Conservation (phyloP, 1,140 invertebrate species). For the Platyura marginata region DNA sequence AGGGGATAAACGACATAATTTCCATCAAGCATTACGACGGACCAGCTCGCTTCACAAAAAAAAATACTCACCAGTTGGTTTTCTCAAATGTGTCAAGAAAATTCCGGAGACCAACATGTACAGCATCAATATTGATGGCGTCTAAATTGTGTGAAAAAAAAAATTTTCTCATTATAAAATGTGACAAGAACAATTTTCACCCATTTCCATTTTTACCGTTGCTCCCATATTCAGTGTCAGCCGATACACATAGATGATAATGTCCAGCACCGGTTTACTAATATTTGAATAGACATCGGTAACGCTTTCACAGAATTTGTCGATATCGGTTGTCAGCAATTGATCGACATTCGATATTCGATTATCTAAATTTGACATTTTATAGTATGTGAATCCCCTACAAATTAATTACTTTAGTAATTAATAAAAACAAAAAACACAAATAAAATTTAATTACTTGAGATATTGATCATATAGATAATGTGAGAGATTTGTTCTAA, state of each 20-base stretch:
- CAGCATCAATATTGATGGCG: slow-evolving; percentile 65
- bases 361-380: slow-evolving; percentile 90
- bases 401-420: too few species aligned
- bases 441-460: slow-evolving; percentile 42
- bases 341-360: slow-evolving; percentile 93
- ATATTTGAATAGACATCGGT: slow-evolving; percentile 93
- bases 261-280: slow-evolving; percentile 91
- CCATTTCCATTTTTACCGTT: slow-evolving; percentile 19
- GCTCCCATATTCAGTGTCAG: slow-evolving; percentile 73
- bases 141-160: slow-evolving; percentile 36
- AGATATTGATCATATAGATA: slow-evolving; percentile 84
- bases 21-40: too few species aligned
- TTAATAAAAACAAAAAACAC: slow-evolving; percentile 6
- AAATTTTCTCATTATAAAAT: slow-evolving; percentile 7
- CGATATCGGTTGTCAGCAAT: slow-evolving; percentile 87
- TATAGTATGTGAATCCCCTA: slow-evolving; percentile 91
- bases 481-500: slow-evolving; percentile 74
- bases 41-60: too few species aligned
- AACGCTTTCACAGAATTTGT: slow-evolving; percentile 91
- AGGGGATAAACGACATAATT: too few species aligned
- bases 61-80: slow-evolving; percentile 75
- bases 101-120: slow-evolving; percentile 74
- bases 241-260: slow-evolving; percentile 82
- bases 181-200: neutral
- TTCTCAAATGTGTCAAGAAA: slow-evolving; percentile 58